Base-by-base conservation (phyloP, 92 coral and sea anemone species). In the Pocillopora grandis region DNA sequence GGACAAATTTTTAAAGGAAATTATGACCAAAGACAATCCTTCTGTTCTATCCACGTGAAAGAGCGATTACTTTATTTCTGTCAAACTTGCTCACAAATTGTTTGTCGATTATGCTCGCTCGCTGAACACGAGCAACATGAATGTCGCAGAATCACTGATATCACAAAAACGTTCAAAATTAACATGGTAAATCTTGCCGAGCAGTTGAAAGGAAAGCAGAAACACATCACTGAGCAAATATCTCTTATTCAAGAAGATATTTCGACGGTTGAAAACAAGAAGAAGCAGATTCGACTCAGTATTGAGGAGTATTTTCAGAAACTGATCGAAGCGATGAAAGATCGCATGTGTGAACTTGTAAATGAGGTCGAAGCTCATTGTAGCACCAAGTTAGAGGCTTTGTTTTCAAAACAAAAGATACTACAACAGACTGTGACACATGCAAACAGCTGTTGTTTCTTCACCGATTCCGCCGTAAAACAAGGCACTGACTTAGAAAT, bases 281-380 rank as follows among this genome's bases (percentile, higher is more conserved):
- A 74, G 37, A 63, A 66, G 27, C 83, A 85, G 35, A 62, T 92
- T 36, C 87, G 92, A 33, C 11, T 57, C 37, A 68, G 76, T 9
- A 85, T 92, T 5, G 94, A 92, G 76, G 90, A 88, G 55, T 90
- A 92, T 75, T 92, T 92, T 82, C 83, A 92, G 58, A 75, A 62
- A 49, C 60, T 92, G 19, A 83, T 90, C 10, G 80, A 80, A 58
- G 90, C 93, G 35, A 87, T 92, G 21, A 84, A 85, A 23, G 71
- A 87, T 71, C 87, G 96, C 74, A 92, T 90, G 96, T 82, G 79
- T 59, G 73, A 72, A 62, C 84, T 92, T 61, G 74, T 92, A 57
- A 81, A 88, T 63, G 92, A 92, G 59, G 77, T 90, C 17, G 81
- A 90, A 17, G 66, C 82, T 17, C 87, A 78, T 88, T 80, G 81